Base-by-base conservation (phyloP, 1,140 invertebrate species). In the Drosophila punjabiensis region DNA sequence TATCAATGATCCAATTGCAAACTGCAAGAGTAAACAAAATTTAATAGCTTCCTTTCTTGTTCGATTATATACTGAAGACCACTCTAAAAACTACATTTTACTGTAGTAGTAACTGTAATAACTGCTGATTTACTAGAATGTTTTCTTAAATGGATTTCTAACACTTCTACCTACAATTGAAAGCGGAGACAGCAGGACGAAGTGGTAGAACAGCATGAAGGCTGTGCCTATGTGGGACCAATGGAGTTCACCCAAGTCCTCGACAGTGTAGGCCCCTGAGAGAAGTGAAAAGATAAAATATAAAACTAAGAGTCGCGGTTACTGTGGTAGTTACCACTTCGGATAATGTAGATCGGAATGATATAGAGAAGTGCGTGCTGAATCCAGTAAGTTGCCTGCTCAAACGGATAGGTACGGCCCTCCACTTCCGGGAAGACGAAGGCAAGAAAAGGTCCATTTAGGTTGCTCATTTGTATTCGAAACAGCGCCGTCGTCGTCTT, bases 301-400 rank as follows among this genome's bases (percentile, higher is more conserved):
- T n/a, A 5, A 9, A 32, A 28, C 4, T 24, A 37, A 24, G 11
- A 30, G 6, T 4, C 7, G 18, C 9, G 24, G 14, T 53, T 13
- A 13, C 16, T 13, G 1, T 37, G 93, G 5, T 47, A 47, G 14
- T 94, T 95, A 98, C 98, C 98, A 95, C 97, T 97, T 91, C 95
- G 95, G 67, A 98, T 94, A 52, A 99, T 95, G 94, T 98, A 99
- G 94, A 97, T 97, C 63, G 98, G 98, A 93, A 98, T 97, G 39
- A 98, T 95, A 92, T 98, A 95, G 95, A 99, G 98, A 94, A 98
- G 95, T 52, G 96, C 95, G 94, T 99, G 98, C 93, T 99, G 98
- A 92, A 98, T 96, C 95, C 97, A 99, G 93, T 99, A 99, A 32
- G 98, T 95, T 63, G 97, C 96, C 82, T 96, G 96, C 94, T 99